Evolutionary conservation across 2,888 invertebrate genomes (phyloP), one percentile per base, ranked within the genome.

Genomic region (Fissipunctia ypsillon): DNA sequence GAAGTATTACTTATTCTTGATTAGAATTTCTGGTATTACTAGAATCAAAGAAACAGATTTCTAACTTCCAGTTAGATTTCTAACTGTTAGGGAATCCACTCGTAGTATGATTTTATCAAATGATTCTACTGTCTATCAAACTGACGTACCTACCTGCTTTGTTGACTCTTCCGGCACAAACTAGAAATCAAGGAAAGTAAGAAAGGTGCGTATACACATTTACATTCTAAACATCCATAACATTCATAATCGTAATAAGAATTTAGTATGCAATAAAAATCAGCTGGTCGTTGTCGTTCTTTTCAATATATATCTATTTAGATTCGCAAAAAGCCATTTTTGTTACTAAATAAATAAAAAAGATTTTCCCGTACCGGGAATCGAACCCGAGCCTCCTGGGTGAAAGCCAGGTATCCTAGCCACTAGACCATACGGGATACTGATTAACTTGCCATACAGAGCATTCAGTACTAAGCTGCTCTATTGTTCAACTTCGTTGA

Each of bases 371-470:
- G 96, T 97, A 97, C 97, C 97, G 97, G 97, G 97, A 97, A 97
- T 97, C 97, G 97, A 97, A 97, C 97, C 97, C 97, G 97, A 97
- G 97, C 97, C 97, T 97, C 97, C 97, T 97, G 97, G 97, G 97
- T 97, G 97, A 97, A 96, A 97, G 97, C 97, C 97, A 97, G 97
- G 97, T 97, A 97, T 97, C 97, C 97, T 97, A 97, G 97, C 97
- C 97, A 97, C 97, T 97, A 97, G 97, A 97, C 96, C 96, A 96
- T 97, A 96, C 96, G 96, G 96, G 96, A 96, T 87, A 52, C 75
- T 85, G 66, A 9, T 0, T 0, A 0, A 0, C 0, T 0, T 0
- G 0, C 3, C 43, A 22, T 52, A 75, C 12, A 0, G 5, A 31
- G 22, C 43, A 14, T n/a, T 43, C 19, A 1, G 41, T 57, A 56